A percentile compares a stretch with the other conserved stretches of the same genome.
Evolutionary conservation across 2,888 invertebrate species (phyloP).

Genomic region (Cryptus armator): DNA sequence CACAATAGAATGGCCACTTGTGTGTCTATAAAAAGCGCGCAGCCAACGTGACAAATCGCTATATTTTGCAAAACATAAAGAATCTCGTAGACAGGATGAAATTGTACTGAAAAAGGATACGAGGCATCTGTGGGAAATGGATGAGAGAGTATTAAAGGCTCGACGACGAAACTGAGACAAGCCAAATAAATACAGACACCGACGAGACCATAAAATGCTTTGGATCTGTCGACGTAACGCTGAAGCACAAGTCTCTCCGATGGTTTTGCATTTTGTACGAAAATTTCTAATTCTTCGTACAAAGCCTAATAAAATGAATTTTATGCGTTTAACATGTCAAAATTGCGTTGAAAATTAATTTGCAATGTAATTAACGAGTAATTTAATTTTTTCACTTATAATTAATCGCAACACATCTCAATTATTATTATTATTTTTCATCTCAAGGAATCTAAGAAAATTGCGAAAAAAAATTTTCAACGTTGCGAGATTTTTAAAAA

Average conservation of each 20-base stretch:
- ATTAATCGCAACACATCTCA: too few species aligned
- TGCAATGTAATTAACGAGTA: too few species aligned
- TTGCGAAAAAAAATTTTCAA: background rate
- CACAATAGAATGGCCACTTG: constrained; percentile 76
- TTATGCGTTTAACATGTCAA: too few species aligned
- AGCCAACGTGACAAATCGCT: constrained; percentile 73
- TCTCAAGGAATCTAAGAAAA: too few species aligned
- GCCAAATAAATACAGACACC: constrained; percentile 69
- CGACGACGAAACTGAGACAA: constrained; percentile 69
- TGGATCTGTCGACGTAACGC: constrained; percentile 74
- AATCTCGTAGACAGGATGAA: constrained; percentile 58
- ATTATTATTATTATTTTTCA: too few species aligned
- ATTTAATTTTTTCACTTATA: too few species aligned
- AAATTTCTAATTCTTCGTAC: constrained; percentile 65
- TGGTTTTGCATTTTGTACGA: constrained; percentile 58
- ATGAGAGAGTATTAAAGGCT: constrained; percentile 74
- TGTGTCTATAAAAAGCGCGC: constrained; percentile 72
- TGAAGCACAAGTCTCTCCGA: constrained; percentile 71
- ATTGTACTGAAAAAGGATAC: constrained; percentile 78
- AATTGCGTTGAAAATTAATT: too few species aligned
- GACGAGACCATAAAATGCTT: constrained; percentile 71
- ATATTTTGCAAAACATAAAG: constrained; percentile 75
- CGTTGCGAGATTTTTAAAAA: background rate
- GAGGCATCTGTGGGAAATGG: constrained; percentile 76
- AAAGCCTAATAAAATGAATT: constrained; percentile 34